Conservation (phyloP, 35 echinoderm and acorn worm genomes). For the Apostichopus californicus region DNA sequence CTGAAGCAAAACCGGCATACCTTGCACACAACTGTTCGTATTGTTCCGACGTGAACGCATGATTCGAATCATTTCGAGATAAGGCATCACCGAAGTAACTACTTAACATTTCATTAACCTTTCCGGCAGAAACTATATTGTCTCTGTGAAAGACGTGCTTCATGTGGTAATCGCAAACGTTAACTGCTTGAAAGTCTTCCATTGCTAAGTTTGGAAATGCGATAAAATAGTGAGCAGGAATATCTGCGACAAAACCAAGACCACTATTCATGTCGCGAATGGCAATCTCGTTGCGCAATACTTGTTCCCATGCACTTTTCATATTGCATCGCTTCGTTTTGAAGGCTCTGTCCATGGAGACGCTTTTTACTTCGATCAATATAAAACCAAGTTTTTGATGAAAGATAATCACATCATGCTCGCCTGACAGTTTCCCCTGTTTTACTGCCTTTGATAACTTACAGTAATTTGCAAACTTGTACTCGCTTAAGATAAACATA, state of each 20-base stretch:
- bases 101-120: neutral
- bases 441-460: conserved; percentile 30
- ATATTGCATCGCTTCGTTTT: conserved; percentile 53
- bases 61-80: neutral
- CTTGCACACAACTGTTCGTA: conserved; percentile 68
- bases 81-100: neutral
- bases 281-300: conserved; percentile 50
- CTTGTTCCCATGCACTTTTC: conserved; percentile 50
- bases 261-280: conserved; percentile 54
- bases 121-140: neutral
- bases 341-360: conserved; percentile 2
- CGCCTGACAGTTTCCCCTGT: conserved; percentile 33
- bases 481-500: conserved; percentile 66
- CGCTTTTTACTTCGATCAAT: conserved; percentile 57
- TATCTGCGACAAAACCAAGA: conserved; percentile 27
- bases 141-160: neutral
- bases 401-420: conserved; percentile 58
- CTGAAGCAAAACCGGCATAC: conserved; percentile 61
- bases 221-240: conserved; percentile 36
- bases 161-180: conserved; percentile 42
- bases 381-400: conserved; percentile 46
- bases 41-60: neutral
- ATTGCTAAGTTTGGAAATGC: conserved; percentile 54
- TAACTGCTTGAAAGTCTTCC: conserved; percentile 14
- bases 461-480: conserved; percentile 55